Base-by-base conservation (phyloP, 2,797 vertebrate genomes). In the Enteromius unitaeniatus region DNA sequence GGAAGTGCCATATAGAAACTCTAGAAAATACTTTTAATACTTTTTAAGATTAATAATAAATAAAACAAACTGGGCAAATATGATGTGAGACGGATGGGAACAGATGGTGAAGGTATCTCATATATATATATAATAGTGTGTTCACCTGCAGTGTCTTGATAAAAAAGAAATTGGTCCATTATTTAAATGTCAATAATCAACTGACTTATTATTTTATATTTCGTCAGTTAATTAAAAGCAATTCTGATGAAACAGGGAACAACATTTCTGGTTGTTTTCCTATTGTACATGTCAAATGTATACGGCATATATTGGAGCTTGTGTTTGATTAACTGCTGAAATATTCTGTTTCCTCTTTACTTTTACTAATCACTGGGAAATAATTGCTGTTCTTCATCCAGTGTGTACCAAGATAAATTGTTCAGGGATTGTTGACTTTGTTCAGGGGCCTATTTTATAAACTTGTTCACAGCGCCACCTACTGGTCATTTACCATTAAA, bases 1-100 rank as follows among this genome's bases (percentile, higher is more conserved):
- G 91, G 89, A 92, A 91, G 91, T 91, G 86, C 87, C 86, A 79
- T 28, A 28, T 28, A 28, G 28, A 28, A 28, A 28, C 28, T 28
- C 28, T 84, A 40, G 87, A 70, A 81, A 73, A 51, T 51, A 51
- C 26, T 31, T 21, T 8, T 28, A 17, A 28, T 28, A 28, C 28
- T 28, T 28, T 1, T 28, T 28, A 47, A 9, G 9, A 31, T 73
- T 13, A 73, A 51, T 88, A 83, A 87, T 84, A 83, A 78, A 88
- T 81, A 31, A 53, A 64, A 80, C 88, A 86, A 73, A 40, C 81
- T 76, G 84, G 72, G 84, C 68, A 80, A 49, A 26, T 42, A 47
- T 74, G 84, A 83, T 8, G 13, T 14, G 45, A 37, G 81, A 81
- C 53, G 77, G n/a, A n/a, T 9, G 8, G 9, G 53, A 21, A 58